These are phyloP conservation scores for Periophthalmus magnuspinnatus DNA, from an alignment of 2,797 vertebrate species.

Conservation along the genomic window DNA sequence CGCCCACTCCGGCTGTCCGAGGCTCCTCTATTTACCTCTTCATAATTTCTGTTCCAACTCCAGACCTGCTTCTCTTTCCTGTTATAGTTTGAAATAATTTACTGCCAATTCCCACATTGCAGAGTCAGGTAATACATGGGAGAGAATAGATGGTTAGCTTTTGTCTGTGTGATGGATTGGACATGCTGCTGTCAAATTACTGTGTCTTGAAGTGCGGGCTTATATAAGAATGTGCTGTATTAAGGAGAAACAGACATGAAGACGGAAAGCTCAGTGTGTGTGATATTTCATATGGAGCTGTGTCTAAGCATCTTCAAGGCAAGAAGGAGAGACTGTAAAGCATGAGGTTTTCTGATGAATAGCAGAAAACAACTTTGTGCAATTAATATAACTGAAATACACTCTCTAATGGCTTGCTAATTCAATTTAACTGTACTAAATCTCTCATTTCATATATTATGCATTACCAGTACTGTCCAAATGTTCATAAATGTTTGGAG, in stretches of 20 bases:
- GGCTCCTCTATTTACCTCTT: constrained; percentile 48
- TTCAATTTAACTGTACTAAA: neutral
- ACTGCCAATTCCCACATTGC: constrained; percentile 24
- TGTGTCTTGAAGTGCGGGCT: constrained; percentile 30
- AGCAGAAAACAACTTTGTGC: neutral
- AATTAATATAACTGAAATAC: neutral
- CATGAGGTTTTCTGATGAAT: neutral
- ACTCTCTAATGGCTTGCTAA: neutral
- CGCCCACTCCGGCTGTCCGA: constrained; percentile 72
- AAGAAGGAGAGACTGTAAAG: neutral
- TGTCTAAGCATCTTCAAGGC: constrained; percentile 4
- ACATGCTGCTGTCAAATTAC: constrained; percentile 52
- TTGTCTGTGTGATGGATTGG: constrained; percentile 63
- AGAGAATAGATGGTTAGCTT: constrained; percentile 26
- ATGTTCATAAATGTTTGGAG: too few species aligned
- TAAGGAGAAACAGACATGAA: constrained; percentile 33
- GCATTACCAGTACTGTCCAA: too few species aligned
- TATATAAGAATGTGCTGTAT: constrained; percentile 44
- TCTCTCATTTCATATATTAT: neutral
- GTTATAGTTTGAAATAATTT: constrained; percentile 25
- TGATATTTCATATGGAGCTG: constrained; percentile 7
- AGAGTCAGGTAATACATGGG: constrained; percentile 48
- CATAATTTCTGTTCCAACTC: constrained; percentile 36
- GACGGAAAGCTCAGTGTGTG: constrained; percentile 2
- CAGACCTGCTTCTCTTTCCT: constrained; percentile 24